These are phyloP conservation scores for Charanyca ferruginea DNA, from an alignment of 2,888 invertebrate genomes.

Conservation along the genomic window DNA sequence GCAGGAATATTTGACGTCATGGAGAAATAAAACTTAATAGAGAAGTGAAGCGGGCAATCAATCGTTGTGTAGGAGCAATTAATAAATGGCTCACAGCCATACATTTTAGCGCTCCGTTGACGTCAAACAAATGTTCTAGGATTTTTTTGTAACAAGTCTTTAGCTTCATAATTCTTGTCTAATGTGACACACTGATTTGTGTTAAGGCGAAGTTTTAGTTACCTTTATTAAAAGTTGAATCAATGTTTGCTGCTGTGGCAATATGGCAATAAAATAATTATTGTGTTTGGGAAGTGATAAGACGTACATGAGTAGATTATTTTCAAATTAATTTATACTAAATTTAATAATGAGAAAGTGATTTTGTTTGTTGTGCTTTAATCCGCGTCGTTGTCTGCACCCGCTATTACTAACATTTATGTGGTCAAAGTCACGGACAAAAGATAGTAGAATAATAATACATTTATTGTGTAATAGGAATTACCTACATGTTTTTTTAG, in stretches of 20 bases:
- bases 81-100: constrained; percentile 76
- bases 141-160: constrained; percentile 70
- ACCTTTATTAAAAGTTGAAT: constrained; percentile 45
- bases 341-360: no score
- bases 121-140: constrained; percentile 76
- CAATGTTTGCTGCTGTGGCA: constrained; percentile 22
- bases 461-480: no score
- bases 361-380: no score
- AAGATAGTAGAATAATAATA: no score
- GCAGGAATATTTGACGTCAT: constrained; percentile 62
- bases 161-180: constrained; percentile 76
- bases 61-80: constrained; percentile 80
- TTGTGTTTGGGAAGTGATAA: background rate
- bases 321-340: no score
- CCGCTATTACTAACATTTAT: no score
- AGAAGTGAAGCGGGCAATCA: constrained; percentile 78
- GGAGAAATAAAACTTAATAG: constrained; percentile 66
- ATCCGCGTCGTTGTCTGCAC: no score
- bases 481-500: no score
- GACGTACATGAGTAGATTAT: no score
- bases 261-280: no score
- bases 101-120: constrained; percentile 81
- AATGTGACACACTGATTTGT: constrained; percentile 80
- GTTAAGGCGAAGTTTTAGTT: constrained; percentile 67
- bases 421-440: no score